Percentiles rank a stretch among this genome's conserved stretches.
phyloP scores from a whole-genome alignment of 2,888 invertebrate genomes.

The Dryomyza anilis region DNA sequence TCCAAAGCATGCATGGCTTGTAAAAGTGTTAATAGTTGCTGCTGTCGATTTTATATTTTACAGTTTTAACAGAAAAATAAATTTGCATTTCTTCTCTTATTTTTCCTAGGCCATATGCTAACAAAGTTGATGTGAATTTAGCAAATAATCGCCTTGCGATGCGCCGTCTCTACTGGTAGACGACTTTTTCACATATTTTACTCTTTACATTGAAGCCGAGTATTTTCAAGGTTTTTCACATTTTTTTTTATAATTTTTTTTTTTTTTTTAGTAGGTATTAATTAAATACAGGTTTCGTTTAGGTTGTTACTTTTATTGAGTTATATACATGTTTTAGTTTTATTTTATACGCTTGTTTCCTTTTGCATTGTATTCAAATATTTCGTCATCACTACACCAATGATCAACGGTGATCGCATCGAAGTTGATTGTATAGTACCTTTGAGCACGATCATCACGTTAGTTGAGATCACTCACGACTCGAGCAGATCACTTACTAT shows the following conservation, averaged over 20 bases:
- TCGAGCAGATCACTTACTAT: too few relatives aligned
- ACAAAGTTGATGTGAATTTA: slow-evolving; percentile 15
- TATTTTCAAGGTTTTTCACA: slow-evolving; percentile 30
- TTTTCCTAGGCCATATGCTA: not conserved
- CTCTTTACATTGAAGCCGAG: not conserved
- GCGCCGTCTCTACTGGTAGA: slow-evolving; percentile 3
- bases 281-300: slow-evolving; percentile 12
- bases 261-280: not conserved
- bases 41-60: not conserved
- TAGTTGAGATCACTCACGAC: too few relatives aligned
- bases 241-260: slow-evolving; percentile 8
- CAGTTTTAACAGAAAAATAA: too few relatives aligned
- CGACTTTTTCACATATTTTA: not conserved
- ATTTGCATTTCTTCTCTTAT: not conserved
- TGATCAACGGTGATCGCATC: slow-evolving; percentile 2
- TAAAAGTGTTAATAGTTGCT: not conserved
- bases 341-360: not conserved
- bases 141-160: slow-evolving; percentile 10
- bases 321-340: not conserved
- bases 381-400: slow-evolving; percentile 23
- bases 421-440: too few relatives aligned
- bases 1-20: not conserved
- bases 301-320: not conserved
- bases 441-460: not conserved
- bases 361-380: slow-evolving; percentile 9